Base-by-base conservation (phyloP, 2,113 vertebrate species). In the Clarias gariepinus region DNA sequence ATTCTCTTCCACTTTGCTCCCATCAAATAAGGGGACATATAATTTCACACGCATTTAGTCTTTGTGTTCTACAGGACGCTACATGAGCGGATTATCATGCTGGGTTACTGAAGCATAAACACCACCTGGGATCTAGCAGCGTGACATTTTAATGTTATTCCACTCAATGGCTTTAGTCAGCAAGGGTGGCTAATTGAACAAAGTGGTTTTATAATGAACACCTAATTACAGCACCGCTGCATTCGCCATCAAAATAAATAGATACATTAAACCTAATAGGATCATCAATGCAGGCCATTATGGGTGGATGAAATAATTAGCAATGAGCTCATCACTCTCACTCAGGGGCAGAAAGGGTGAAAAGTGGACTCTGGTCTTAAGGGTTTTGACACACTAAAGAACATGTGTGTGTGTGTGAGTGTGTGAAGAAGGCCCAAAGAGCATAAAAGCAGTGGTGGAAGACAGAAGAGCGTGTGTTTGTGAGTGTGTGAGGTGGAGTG, bases 151-250 rank as follows among this genome's bases (percentile, higher is more conserved):
- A 64, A 66, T 74, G 66, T 81, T 86, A 47, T 82, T 74, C 61
- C 55, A 74, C 47, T 86, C 15, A 63, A 64, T 28, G 23, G 68
- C 58, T 64, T 69, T 55, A 81, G 64, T 41, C 85, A 23, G 64
- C 2, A 11, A 53, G 85, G 68, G 68, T 82, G 64, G 66, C 85
- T 86, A 86, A 86, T 86, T 86, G 57, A 82, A 86, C 57, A 81
- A 30, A 57, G 85, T 81, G 68, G 64, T 63, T 74, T 71, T 74
- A 63, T 69, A 82, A 82, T 86, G 68, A 61, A 86, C 36, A 28
- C 79, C 80, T 82, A 87, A 87, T 82, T 82, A 87, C 58, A 55
- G 69, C 80, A 47, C 3, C 19, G 3, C 79, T 52, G 33, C 66
- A 58, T 64, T 82, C 69, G 2, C 21, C 41, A 64, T 87, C 69